These are phyloP conservation scores for Rousettus leschenaultii DNA, from an alignment of 2,113 vertebrate species.

Conservation along the genomic window DNA sequence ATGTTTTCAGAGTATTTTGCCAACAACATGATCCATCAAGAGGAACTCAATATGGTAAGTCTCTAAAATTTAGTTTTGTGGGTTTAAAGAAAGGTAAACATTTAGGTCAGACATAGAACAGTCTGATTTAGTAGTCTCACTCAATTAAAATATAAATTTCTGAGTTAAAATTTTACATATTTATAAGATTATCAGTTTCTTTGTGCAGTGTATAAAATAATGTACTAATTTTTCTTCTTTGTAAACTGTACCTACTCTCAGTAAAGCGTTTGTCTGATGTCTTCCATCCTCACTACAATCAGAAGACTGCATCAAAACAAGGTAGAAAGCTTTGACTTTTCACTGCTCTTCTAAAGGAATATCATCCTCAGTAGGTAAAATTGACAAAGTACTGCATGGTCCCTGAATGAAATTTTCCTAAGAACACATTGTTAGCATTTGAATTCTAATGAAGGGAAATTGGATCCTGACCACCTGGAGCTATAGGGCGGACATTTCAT, in stretches of 20 bases:
- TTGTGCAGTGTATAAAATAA: background rate
- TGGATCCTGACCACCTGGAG: background rate
- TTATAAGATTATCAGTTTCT: background rate
- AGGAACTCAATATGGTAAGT: conserved; percentile 42
- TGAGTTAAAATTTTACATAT: background rate
- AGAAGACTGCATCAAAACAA: background rate
- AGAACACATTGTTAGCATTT: background rate
- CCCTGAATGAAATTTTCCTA: background rate
- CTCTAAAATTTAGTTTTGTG: background rate
- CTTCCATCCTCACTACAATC: background rate
- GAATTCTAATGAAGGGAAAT: background rate
- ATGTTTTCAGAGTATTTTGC: conserved; percentile 81
- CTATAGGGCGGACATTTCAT: background rate
- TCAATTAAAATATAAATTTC: background rate
- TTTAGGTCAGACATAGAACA: background rate
- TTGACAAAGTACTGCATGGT: background rate
- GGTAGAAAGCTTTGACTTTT: background rate
- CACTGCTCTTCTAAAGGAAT: background rate
- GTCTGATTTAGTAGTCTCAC: background rate
- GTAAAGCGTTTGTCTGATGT: background rate
- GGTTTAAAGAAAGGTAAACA: conserved; percentile 30
- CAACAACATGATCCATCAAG: conserved; percentile 67
- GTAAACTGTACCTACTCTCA: background rate
- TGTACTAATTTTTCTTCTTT: background rate
- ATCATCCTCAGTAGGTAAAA: background rate